Percentiles rank a stretch among this genome's conserved stretches.
These are phyloP conservation scores for Apteryx owenii DNA, from an alignment of 2,113 vertebrate species.

Conservation along the genomic window DNA sequence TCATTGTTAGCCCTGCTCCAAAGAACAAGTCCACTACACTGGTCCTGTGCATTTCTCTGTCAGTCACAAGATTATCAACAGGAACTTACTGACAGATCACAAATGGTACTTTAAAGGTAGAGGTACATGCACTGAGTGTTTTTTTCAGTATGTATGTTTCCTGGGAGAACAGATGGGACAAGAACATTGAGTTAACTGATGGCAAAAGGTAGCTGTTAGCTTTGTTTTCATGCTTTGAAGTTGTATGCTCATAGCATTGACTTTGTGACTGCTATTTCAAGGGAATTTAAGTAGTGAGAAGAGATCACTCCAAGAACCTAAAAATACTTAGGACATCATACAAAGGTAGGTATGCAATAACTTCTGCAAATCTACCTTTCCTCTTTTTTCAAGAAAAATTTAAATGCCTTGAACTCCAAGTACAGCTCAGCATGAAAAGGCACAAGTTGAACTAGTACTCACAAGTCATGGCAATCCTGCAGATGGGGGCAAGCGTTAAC, in stretches of 20 bases:
- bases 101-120: background rate
- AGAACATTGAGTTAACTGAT: background rate
- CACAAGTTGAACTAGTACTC: background rate
- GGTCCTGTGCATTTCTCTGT: background rate
- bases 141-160: background rate
- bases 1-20: background rate
- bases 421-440: background rate
- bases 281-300: background rate
- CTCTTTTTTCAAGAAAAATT: background rate
- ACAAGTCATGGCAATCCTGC: background rate
- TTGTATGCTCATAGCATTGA: background rate
- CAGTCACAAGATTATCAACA: background rate
- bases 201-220: background rate
- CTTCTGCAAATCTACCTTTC: background rate
- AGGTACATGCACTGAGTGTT: background rate
- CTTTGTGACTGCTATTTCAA: background rate
- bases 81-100: slow-evolving; percentile 6
- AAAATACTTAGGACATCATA: background rate
- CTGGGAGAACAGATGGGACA: background rate
- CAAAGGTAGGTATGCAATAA: background rate
- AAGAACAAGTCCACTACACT: background rate
- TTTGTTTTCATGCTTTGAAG: background rate
- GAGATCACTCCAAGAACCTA: background rate
- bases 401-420: background rate
- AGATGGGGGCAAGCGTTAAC: background rate